Evolutionary conservation across 1,140 invertebrate genomes (phyloP), one percentile per base, ranked within the genome.

Genomic region (Drosophila ogumai): DNA sequence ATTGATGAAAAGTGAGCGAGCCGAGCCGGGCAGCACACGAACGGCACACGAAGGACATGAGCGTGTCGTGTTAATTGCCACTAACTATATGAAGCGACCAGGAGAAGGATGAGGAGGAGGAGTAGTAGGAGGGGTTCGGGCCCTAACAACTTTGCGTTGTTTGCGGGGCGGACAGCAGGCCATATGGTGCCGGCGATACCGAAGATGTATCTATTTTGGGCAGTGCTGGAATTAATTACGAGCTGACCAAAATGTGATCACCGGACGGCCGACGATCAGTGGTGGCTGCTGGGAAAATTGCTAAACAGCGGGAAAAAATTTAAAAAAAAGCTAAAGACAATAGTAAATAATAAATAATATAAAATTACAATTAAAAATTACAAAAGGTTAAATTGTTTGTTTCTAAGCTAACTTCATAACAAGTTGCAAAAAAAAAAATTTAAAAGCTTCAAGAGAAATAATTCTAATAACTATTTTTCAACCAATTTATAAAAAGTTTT

Each of bases 191-290:
- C 36, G 52, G 36, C 13, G 31, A 50, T 59, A 46, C 47, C 22
- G 49, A 88, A 90, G 81, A 90, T 90, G 85, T 90, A 90, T 90
- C 85, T 90, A 90, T 90, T 85, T 81, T 90, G 46, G 85, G 78
- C 69, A 69, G 82, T 56, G 43, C 73, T 68, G 82, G 74, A 90
- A 90, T 90, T 90, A 90, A 90, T 90, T 90, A 90, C 81, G 41
- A 72, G 69, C 85, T 90, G 85, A 90, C 85, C 85, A 90, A 85
- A 88, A 81, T 90, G 64, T 90, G 78, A 90, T 90, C 67, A 67
- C 57, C 78, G 68, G 61, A 58, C 69, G 32, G 73, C 58, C 69
- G 60, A 64, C 54, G 60, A 63, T 36, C 46, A 72, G 59, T 31
- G 64, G 10, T 47, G 41, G 4, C 12, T 28, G 19, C 15, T n/a